These are phyloP conservation scores for Marmota monax DNA, from an alignment of 2,113 vertebrate species.

Conservation along the genomic window DNA sequence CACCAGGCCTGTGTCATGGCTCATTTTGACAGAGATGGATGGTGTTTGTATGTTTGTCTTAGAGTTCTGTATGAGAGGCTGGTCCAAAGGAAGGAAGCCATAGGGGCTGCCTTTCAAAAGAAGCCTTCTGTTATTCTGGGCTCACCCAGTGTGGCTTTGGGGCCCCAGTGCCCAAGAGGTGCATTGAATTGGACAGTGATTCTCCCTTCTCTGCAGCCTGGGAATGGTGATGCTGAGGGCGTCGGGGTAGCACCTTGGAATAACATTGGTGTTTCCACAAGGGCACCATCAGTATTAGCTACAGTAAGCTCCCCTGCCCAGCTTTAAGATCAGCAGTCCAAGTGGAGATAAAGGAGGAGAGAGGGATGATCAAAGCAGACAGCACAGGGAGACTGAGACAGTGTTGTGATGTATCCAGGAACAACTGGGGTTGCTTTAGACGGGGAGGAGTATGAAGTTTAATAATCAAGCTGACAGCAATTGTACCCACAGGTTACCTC, in stretches of 20 bases:
- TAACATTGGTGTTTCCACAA: not conserved
- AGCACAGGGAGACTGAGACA: not conserved
- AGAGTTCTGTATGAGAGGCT: not conserved
- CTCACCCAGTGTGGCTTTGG: not conserved
- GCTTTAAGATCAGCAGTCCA: not conserved
- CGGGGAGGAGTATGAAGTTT: not conserved
- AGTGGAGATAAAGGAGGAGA: not conserved
- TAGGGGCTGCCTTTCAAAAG: not conserved
- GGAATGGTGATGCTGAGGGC: not conserved
- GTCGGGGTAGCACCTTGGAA: not conserved
- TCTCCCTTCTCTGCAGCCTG: not conserved
- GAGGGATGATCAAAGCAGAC: not conserved
- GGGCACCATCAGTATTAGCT: not conserved
- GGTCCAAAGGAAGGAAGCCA: not conserved
- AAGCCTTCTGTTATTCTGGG: not conserved
- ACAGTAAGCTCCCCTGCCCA: not conserved
- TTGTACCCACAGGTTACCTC: not conserved
- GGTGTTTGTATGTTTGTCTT: conserved; percentile 54
- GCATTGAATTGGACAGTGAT: no score
- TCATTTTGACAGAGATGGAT: conserved; percentile 50
- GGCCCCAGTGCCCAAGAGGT: not conserved
- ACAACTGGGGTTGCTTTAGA: not conserved
- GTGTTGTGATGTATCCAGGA: not conserved
- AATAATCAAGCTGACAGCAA: not conserved
- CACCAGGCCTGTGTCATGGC: not conserved